Base-by-base conservation (phyloP, 2,888 invertebrate genomes). In the Temnothorax ravouxi region DNA sequence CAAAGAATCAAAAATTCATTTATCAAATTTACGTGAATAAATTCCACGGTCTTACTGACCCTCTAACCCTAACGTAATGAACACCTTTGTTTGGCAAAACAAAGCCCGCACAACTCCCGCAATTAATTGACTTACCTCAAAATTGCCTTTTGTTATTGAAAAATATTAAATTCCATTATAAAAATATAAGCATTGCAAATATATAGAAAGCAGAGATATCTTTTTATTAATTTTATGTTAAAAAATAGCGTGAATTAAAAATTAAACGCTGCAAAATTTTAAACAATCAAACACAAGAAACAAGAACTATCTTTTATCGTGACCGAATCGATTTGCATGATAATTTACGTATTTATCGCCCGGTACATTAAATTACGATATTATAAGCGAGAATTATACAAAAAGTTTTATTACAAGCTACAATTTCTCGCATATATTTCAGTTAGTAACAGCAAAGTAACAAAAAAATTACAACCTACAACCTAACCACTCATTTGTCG, bases 1-100 rank as follows among this genome's bases (percentile, higher is more conserved):
- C 25, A 75, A 61, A 67, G n/a, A 44, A 84, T 86, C 47, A 87
- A 88, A 86, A 81, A 87, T 88, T 88, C 87, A 89, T 29, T 29
- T 29, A 29, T 29, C 88, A 86, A 80, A 47, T 80, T 80, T 85
- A 87, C 79, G 76, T 85, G 77, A 90, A 88, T 89, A 88, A 89
- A 91, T 91, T 84, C 84, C 71, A 79, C 84, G 88, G 87, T 88
- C 89, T 88, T 86, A 87, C 87, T 89, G 87, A 86, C 88, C 88
- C 85, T 91, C 88, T 89, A 90, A 88, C 89, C 88, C 85, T 84
- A 77, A 87, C 84, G 67, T 83, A 64, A 86, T 83, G 81, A 85
- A 81, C 76, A 83, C 87, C 83, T 89, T 90, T 90, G 90, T 91
- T 90, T 86, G 80, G 74, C 47, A 83, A 88, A 91, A 91, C 90